Base-by-base conservation (phyloP, 2,888 invertebrate species). In the Drosophila meridiana region DNA sequence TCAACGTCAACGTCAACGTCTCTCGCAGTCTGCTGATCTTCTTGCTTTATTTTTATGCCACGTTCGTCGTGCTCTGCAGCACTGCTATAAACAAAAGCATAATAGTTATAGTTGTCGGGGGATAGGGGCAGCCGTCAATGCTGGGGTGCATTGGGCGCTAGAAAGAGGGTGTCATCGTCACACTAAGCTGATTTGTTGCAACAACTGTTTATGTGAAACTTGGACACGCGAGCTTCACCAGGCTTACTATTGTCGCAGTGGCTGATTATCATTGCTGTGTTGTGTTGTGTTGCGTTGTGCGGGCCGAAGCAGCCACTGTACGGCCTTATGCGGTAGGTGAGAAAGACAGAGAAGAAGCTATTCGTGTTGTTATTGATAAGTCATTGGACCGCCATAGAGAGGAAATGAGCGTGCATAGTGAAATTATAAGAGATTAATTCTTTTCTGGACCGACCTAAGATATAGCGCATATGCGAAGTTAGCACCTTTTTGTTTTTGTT, bases 21-120 rank as follows among this genome's bases (percentile, higher is more conserved):
- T 57, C 43, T 53, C 61, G 55, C 63, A 75, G 83, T 83, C 87
- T 85, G 86, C 89, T 81, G 90, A 90, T 90, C 83, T 78, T 78
- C 42, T 72, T 64, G 76, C 74, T 88, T 76, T 89, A 83, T 90
- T 89, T 86, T 73, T 84, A 84, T 60, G 76, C 67, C 80, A 71
- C 80, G 68, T 75, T 65, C 76, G 53, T 50, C 48, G 66, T 65
- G 68, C 73, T 52, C 20, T 34, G 34, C 11, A 34, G 57, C 57
- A 32, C 45, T 65, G 62, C 57, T 57, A 65, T 58, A 71, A 72
- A 56, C 52, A 55, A 64, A 30, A 55, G 40, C 40, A 20, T 34
- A 20, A 30, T 30, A 58, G 28, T 34, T 32, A 30, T 30, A 58
- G 28, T 43, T n/a, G 32, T 30, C 20, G 8, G 26, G 4, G 13